Conservation (phyloP, 1,140 invertebrate species). For the Theocolax elegans region DNA sequence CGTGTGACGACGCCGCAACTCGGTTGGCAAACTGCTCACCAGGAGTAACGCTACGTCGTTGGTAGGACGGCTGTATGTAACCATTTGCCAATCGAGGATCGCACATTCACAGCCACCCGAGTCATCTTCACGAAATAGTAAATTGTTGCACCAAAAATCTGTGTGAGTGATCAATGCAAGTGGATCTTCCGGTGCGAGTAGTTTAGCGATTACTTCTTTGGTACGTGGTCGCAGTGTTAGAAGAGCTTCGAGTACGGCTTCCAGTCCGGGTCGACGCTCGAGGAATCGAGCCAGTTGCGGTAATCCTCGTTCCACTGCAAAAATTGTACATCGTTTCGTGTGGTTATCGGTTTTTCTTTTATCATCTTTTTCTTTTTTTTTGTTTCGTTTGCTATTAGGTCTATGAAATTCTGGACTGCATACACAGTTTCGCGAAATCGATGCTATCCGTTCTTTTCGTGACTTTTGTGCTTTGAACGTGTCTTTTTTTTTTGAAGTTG, state of each 20-base stretch:
- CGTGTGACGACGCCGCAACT: constrained; percentile 73
- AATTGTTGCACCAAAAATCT: constrained; percentile 86
- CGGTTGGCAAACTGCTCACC: constrained; percentile 79
- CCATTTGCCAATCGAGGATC: constrained; percentile 87
- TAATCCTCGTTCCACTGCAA: constrained; percentile 74
- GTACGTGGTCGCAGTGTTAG: constrained; percentile 70
- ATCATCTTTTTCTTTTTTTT: no score
- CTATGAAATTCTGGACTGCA: no score
- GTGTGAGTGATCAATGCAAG: constrained; percentile 80
- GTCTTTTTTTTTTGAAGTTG: no score
- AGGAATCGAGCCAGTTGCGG: constrained; percentile 79
- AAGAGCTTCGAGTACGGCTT: constrained; percentile 68
- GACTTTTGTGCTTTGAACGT: no score
- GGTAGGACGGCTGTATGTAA: constrained; percentile 79
- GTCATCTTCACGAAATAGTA: constrained; percentile 73
- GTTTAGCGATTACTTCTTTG: constrained; percentile 72
- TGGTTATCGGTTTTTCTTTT: no score
- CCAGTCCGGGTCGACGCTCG: constrained; percentile 72
- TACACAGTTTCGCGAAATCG: no score
- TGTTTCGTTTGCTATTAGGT: no score
- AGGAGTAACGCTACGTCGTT: constrained; percentile 83
- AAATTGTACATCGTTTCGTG: no score
- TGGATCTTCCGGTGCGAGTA: constrained; percentile 75
- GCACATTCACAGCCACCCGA: constrained; percentile 71
- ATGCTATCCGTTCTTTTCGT: no score